Evolutionary conservation across 2,113 vertebrate genomes (phyloP).

Genomic region (Gallinago media): DNA sequence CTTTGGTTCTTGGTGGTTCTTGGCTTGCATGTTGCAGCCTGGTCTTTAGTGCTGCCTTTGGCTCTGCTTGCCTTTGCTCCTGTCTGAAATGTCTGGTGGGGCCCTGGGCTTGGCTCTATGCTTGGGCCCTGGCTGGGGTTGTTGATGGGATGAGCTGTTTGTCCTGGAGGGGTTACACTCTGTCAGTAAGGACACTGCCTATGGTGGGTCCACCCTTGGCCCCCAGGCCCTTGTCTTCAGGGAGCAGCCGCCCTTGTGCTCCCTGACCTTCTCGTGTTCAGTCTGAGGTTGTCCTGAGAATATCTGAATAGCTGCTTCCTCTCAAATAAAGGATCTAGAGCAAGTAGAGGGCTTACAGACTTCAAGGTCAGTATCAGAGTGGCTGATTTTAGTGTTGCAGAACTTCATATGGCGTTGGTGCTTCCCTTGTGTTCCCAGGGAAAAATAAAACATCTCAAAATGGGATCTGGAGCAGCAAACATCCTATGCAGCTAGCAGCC

Average conservation of each 20-base stretch:
- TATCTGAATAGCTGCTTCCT: not conserved
- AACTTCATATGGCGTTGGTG: not conserved
- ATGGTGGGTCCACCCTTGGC: not conserved
- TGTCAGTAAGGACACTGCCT: accelerated
- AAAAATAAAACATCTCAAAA: not conserved
- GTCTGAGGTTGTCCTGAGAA: not conserved
- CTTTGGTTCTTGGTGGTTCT: not conserved
- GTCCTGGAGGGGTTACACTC: not conserved
- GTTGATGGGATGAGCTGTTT: not conserved
- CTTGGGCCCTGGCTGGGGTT: not conserved
- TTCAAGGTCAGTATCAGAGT: not conserved
- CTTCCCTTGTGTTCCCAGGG: not conserved
- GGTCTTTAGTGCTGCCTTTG: not conserved
- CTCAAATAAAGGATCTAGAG: not conserved
- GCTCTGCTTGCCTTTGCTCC: not conserved
- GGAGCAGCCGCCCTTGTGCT: accelerated
- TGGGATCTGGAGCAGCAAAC: not conserved
- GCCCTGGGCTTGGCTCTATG: accelerated
- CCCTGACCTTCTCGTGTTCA: not conserved
- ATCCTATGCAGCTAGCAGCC: not conserved
- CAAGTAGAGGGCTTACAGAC: not conserved
- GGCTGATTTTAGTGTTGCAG: not conserved
- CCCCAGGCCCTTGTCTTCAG: not conserved
- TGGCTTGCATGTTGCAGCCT: not conserved
- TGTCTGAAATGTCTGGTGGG: not conserved